Evolutionary conservation across 2,113 vertebrate genomes (phyloP).

Genomic region (Amblyopsis rosae): DNA sequence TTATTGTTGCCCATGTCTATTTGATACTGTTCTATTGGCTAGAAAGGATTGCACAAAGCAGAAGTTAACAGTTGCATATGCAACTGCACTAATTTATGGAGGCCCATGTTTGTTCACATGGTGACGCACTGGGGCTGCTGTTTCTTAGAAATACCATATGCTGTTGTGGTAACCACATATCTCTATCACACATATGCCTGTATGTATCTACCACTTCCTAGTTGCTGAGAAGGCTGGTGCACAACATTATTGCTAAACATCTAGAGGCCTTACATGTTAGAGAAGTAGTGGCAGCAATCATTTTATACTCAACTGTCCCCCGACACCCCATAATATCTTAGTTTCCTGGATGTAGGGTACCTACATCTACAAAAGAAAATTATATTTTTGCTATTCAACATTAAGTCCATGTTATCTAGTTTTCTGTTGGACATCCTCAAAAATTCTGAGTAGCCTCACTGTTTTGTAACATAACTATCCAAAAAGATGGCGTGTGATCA

Average conservation of each 20-base stretch:
- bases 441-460: no score
- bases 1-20: conserved; percentile 20
- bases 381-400: no score
- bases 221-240: conserved; percentile 36
- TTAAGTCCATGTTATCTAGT: no score
- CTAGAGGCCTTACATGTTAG: neutral
- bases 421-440: no score
- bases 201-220: neutral
- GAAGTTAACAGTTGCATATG: neutral
- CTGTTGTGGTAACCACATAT: neutral
- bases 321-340: no score
- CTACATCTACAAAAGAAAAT: no score
- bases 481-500: no score
- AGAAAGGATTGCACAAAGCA: neutral
- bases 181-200: neutral
- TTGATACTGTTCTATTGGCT: conserved; percentile 11
- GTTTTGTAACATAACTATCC: no score
- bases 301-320: no score
- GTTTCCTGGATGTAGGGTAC: no score
- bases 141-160: conserved; percentile 62
- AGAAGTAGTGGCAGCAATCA: no score
- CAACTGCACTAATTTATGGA: neutral
- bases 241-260: neutral
- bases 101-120: neutral
- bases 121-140: conserved; percentile 6